Evolutionary conservation across 2,113 vertebrate genomes (phyloP).

Genomic region (Echinops telfairi): DNA sequence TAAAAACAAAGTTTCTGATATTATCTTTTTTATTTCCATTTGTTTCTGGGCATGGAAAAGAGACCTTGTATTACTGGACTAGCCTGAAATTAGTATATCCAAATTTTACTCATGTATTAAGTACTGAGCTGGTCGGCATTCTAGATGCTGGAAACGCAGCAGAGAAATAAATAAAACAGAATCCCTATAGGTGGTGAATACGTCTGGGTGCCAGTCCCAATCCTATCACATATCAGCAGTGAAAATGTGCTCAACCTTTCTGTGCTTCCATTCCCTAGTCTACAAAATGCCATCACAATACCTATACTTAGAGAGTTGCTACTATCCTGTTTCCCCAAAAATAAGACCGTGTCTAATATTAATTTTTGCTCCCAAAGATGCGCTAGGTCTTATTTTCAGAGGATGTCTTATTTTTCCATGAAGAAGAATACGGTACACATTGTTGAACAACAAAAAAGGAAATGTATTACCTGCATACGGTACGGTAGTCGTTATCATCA

Average conservation of each 20-base stretch:
- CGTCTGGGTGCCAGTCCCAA: neutral
- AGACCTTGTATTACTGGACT: neutral
- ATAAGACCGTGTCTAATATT: too few relatives aligned
- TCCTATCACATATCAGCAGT: neutral
- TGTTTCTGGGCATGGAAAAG: neutral
- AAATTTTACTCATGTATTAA: neutral
- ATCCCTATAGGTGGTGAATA: neutral
- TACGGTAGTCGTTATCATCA: too few relatives aligned
- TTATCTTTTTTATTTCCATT: neutral
- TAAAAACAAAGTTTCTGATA: conserved; percentile 16
- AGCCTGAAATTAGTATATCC: neutral
- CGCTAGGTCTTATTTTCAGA: too few relatives aligned
- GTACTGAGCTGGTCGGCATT: neutral
- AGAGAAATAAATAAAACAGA: neutral
- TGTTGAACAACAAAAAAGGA: too few relatives aligned
- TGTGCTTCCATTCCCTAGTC: neutral
- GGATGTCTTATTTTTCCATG: too few relatives aligned
- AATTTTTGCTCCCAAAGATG: too few relatives aligned
- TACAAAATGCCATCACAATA: neutral
- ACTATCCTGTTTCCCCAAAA: too few relatives aligned
- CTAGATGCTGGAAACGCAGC: neutral
- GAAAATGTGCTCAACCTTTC: neutral
- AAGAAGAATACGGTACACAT: too few relatives aligned
- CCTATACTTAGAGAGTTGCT: neutral
- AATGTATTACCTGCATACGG: too few relatives aligned